Conservation (phyloP, 1,140 invertebrate genomes). For the Pseudomyrmex dendroicus region DNA sequence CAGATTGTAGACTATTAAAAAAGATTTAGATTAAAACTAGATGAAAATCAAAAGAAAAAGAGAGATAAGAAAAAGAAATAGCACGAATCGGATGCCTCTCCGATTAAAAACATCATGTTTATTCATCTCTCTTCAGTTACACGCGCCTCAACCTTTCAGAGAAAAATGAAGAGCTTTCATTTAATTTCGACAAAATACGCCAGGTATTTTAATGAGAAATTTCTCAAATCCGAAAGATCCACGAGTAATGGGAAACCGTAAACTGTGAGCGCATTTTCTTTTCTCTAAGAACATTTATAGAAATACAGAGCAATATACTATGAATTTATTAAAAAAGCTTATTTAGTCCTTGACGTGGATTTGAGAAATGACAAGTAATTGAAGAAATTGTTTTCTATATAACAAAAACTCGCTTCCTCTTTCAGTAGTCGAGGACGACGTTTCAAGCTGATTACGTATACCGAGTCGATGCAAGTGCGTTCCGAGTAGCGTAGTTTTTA, state of each 20-base stretch:
- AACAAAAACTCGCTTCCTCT: not conserved
- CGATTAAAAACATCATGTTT: slow-evolving; percentile 4
- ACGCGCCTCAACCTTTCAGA: not conserved
- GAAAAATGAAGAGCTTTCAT: not conserved
- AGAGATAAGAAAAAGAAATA: slow-evolving; percentile 14
- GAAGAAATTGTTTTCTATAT: not conserved
- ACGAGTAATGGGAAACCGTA: not conserved
- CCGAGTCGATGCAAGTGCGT: not conserved
- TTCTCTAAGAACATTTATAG: not conserved
- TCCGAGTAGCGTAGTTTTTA: not conserved
- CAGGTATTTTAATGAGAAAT: slow-evolving; percentile 3
- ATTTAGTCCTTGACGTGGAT: slow-evolving; percentile 4
- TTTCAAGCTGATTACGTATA: slow-evolving; percentile 1
- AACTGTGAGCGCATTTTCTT: not conserved
- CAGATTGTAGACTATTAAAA: no score
- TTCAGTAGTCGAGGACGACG: not conserved
- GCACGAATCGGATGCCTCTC: not conserved
- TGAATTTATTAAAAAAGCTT: slow-evolving; percentile 40
- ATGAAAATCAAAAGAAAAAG: not conserved
- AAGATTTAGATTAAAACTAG: no score
- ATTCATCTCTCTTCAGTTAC: not conserved
- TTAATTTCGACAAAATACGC: not conserved
- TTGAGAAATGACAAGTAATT: slow-evolving; percentile 19
- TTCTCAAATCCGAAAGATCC: not conserved
- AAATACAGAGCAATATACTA: not conserved